phyloP scores from a whole-genome alignment of 2,888 invertebrate species.

The Drosophila colorata region DNA sequence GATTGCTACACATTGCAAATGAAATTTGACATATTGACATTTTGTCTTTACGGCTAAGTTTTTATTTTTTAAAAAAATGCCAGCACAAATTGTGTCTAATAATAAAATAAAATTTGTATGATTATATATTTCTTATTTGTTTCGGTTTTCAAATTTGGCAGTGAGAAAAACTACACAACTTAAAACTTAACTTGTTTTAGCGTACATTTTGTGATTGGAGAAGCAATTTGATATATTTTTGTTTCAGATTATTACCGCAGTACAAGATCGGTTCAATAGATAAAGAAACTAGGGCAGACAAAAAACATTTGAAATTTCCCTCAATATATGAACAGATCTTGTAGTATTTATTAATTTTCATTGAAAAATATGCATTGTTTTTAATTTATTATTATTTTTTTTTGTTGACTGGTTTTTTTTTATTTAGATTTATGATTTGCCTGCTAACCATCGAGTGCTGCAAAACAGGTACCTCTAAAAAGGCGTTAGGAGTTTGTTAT shows the following conservation, averaged over 20 bases:
- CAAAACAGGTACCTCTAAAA: slow-evolving; percentile 72
- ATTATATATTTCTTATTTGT: slow-evolving; percentile 19
- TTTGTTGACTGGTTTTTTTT: slow-evolving; percentile 6
- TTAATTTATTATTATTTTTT: not conserved
- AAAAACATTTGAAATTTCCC: not conserved
- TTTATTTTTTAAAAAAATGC: slow-evolving; percentile 26
- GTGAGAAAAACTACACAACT: slow-evolving; percentile 72
- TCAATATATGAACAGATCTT: slow-evolving; percentile 5
- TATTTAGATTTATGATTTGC: slow-evolving; percentile 23
- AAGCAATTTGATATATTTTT: slow-evolving; percentile 22
- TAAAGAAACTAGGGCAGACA: not conserved
- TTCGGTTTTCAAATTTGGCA: slow-evolving; percentile 61
- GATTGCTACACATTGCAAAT: slow-evolving; percentile 77
- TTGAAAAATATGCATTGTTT: slow-evolving; percentile 13
- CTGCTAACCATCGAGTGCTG: slow-evolving; percentile 46
- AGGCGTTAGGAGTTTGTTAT: slow-evolving; percentile 55
- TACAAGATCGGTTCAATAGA: slow-evolving; percentile 8
- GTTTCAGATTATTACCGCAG: slow-evolving; percentile 6
- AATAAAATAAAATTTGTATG: slow-evolving; percentile 33
- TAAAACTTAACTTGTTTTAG: slow-evolving; percentile 44
- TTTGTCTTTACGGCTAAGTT: slow-evolving; percentile 6
- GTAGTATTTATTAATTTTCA: not conserved
- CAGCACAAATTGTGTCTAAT: slow-evolving; percentile 39
- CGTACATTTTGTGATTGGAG: slow-evolving; percentile 40
- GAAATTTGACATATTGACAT: slow-evolving; percentile 48